phyloP scores from a whole-genome alignment of 2,797 vertebrate species.

The Brachyalestes nurse region DNA sequence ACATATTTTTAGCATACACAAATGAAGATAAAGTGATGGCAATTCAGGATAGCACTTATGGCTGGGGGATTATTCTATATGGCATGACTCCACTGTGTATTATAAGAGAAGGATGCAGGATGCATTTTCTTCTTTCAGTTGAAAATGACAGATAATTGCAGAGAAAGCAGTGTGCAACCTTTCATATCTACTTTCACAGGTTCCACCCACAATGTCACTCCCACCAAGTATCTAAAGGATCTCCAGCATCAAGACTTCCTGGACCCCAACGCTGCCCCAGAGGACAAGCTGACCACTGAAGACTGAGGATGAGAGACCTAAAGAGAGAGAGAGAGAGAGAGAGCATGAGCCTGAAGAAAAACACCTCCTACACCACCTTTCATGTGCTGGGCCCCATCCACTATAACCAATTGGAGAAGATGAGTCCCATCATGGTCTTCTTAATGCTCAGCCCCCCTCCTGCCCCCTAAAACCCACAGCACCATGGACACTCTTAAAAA shows the following conservation, averaged over 20 bases:
- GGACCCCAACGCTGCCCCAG: slow-evolving; percentile 90
- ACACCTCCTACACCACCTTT: background rate
- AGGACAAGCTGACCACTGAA: slow-evolving; percentile 82
- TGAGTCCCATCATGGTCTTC: background rate
- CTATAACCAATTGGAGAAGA: background rate
- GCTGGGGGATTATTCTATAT: background rate
- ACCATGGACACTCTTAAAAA: background rate
- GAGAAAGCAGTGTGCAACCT: slow-evolving; percentile 90
- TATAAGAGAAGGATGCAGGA: background rate
- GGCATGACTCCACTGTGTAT: background rate
- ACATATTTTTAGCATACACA: background rate
- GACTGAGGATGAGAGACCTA: slow-evolving; percentile 80
- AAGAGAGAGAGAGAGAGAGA: slow-evolving; percentile 41
- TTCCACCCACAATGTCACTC: slow-evolving; percentile 99
- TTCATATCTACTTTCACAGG: slow-evolving; percentile 97
- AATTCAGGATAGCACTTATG: background rate
- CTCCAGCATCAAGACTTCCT: slow-evolving; percentile 99
- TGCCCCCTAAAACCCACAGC: no score
- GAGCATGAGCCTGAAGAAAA: slow-evolving; percentile 74
- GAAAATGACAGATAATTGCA: slow-evolving; percentile 69
- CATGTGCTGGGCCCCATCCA: background rate
- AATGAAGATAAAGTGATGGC: background rate
- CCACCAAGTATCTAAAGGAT: slow-evolving; percentile 99
- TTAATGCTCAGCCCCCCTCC: background rate
- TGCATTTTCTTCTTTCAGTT: slow-evolving; percentile 69